Base-by-base conservation (phyloP, 2,797 vertebrate genomes). In the Danio aesculapii region DNA sequence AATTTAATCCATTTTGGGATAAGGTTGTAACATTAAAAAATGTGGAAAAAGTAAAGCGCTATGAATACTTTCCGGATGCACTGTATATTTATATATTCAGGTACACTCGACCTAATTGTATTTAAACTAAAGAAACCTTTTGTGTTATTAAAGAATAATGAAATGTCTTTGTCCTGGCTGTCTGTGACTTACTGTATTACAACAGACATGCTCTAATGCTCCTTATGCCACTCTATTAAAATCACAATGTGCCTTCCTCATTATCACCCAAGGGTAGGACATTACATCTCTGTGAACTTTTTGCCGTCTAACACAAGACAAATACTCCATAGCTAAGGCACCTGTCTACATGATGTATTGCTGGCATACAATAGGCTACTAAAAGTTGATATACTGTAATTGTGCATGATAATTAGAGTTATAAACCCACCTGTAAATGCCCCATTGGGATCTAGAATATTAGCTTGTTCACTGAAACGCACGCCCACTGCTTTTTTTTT, bases 341-440 rank as follows among this genome's bases (percentile, higher is more conserved):
- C 90, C 90, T 92, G 91, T 92, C 89, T 88, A 81, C 83, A 85
- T 90, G 90, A 91, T 89, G 87, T 86, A 90, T 88, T 90, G 84
- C 86, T 86, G 79, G 87, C 90, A 89, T 90, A 93, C 92, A 92
- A 91, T 91, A 87, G 88, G 89, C 90, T 87, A 89, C 88, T 93
- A 92, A 93, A 93, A 90, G 88, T 91, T 94, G 92, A 94, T 93
- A 92, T 92, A 92, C 88, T 93, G 89, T 93, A 94, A 95, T 94
- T 90, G 91, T 90, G 75, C 90, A 84, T 91, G 92, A 94, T 94
- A 94, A 95, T 95, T 94, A 93, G 90, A 93, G 90, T 93, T 93
- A 94, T 94, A 94, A 95, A 94, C 93, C 88, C 91, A 88, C 86
- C 90, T 82, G 87, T 94, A 93, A 95, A 94, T 92, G 92, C 90